These are phyloP conservation scores for Actinemys pallida DNA, from an alignment of 2,113 vertebrate species.

Conservation along the genomic window DNA sequence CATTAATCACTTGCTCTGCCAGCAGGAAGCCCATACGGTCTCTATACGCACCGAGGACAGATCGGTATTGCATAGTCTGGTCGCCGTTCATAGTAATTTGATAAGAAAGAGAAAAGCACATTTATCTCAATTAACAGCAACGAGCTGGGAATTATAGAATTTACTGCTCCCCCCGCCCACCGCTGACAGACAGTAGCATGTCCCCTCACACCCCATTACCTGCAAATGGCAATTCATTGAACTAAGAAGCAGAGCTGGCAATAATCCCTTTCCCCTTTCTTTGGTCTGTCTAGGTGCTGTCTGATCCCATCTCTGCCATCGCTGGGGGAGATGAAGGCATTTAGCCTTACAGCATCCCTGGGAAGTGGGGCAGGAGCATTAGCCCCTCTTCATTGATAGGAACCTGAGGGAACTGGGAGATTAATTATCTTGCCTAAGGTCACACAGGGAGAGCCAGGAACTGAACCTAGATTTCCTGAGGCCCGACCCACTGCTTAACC, in stretches of 20 bases:
- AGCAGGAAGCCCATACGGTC: neutral
- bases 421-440: conserved; percentile 1
- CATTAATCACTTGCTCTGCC: conserved; percentile 26
- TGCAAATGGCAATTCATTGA: conserved; percentile 56
- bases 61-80: neutral
- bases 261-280: neutral
- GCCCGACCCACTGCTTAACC: neutral
- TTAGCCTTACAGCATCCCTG: neutral
- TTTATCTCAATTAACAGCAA: conserved; percentile 48
- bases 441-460: fast-evolving
- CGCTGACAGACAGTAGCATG: neutral
- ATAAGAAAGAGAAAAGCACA: conserved; percentile 24
- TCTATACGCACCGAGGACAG: neutral
- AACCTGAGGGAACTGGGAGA: conserved; percentile 2
- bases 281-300: neutral
- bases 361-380: neutral
- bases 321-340: conserved; percentile 11
- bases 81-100: conserved; percentile 13
- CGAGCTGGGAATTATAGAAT: conserved; percentile 55
- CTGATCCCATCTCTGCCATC: neutral
- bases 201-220: conserved; percentile 31
- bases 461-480: neutral
- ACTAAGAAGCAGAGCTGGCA: conserved; percentile 24
- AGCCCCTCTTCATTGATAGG: neutral
- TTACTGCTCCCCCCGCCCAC: conserved; percentile 10